These are phyloP conservation scores for Parapristionchus giblindavisi DNA, from an alignment of 2,888 invertebrate genomes.

Conservation along the genomic window DNA sequence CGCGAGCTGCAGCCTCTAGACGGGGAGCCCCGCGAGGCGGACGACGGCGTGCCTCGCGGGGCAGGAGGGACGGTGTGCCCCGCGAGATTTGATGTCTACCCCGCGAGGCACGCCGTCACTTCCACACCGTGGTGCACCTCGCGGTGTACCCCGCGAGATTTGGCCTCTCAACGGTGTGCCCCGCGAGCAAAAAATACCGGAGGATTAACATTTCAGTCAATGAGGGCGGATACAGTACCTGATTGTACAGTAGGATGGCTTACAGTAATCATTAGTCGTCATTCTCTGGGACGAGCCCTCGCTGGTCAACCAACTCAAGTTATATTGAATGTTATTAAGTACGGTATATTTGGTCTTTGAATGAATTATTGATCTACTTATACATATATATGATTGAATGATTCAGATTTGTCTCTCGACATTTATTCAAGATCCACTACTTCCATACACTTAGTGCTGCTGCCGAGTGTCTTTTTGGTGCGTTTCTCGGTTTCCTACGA, in stretches of 20 bases:
- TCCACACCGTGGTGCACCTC: no score
- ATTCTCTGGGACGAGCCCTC: conserved; percentile 24
- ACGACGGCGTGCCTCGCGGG: no score
- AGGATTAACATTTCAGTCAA: not conserved
- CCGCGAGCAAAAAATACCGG: no score
- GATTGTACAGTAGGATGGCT: conserved; percentile 33
- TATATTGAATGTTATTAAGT: conserved; percentile 13
- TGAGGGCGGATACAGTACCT: not conserved
- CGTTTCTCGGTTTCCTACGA: no score
- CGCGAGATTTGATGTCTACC: no score
- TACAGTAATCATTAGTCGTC: conserved; percentile 3
- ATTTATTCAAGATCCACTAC: conserved; percentile 65
- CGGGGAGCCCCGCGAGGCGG: no score
- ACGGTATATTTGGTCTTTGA: not conserved
- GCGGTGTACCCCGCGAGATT: no score
- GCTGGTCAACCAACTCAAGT: conserved; percentile 10
- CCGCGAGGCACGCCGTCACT: no score
- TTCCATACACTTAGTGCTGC: conserved; percentile 60
- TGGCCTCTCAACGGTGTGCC: no score
- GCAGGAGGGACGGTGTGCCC: no score
- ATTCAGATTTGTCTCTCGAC: conserved; percentile 78
- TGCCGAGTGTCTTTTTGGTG: conserved; percentile 50
- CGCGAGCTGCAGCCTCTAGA: no score
- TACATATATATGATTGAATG: not conserved
- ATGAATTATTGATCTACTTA: not conserved